These are phyloP conservation scores for Synanthedon andrenaeformis DNA, from an alignment of 2,888 invertebrate species.

Conservation along the genomic window DNA sequence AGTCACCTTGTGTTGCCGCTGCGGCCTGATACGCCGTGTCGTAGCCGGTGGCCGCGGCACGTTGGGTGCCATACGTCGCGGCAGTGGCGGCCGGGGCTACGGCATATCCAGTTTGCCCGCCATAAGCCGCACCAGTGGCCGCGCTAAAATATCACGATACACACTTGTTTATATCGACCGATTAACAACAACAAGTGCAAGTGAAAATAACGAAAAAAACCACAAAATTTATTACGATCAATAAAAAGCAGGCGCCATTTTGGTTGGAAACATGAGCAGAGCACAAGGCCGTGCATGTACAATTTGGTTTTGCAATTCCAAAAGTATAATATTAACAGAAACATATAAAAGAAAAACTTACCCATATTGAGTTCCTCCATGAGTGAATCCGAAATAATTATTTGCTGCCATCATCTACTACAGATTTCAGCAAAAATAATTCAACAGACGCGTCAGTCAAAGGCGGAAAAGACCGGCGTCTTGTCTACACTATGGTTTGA, in stretches of 20 bases:
- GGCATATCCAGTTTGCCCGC: slow-evolving; percentile 86
- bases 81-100: slow-evolving; percentile 86
- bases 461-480: slow-evolving; percentile 61
- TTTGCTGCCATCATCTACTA: slow-evolving; percentile 83
- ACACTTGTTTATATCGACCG: slow-evolving; percentile 5
- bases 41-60: slow-evolving; percentile 82
- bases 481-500: slow-evolving; percentile 27
- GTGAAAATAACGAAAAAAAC: slow-evolving; percentile 9
- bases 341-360: slow-evolving; percentile 55
- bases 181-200: slow-evolving; percentile 8
- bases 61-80: slow-evolving; percentile 86
- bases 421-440: slow-evolving; percentile 52
- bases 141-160: slow-evolving; percentile 54
- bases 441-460: slow-evolving; percentile 45
- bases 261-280: slow-evolving; percentile 44
- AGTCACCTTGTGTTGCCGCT: slow-evolving; percentile 78
- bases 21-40: slow-evolving; percentile 87
- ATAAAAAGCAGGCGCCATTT: slow-evolving; percentile 61
- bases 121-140: slow-evolving; percentile 85
- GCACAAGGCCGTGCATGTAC: slow-evolving; percentile 37
- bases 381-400: slow-evolving; percentile 95
- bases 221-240: slow-evolving; percentile 30
- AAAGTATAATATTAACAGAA: slow-evolving; percentile 9
- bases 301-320: neutral
- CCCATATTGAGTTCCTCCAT: slow-evolving; percentile 94